Evolutionary conservation across 2,797 vertebrate species (phyloP), one percentile per base, ranked within the genome.

Genomic region (Melanogrammus aeglefinus): DNA sequence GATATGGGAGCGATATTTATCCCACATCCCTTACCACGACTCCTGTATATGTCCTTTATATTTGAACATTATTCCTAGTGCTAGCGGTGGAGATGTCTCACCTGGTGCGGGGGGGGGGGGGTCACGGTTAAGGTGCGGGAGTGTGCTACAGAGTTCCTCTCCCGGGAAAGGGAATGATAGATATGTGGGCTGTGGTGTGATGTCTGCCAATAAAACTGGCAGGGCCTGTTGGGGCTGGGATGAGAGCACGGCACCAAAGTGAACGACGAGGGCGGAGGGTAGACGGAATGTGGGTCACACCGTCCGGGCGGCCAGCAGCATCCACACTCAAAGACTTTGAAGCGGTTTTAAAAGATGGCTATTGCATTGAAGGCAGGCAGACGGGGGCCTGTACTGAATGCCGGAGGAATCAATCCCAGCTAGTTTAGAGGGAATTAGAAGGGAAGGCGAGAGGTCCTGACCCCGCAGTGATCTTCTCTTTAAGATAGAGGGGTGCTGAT

Each of bases 311-410:
- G 89, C 91, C 90, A 85, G 69, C 70, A 90, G 91, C 86, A 82
- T 77, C 83, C 85, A 88, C 82, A 83, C 88, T 86, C 77, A 84
- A 88, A 90, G 85, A 89, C 91, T 93, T 88, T 91, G 91, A 93
- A 91, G 88, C 73, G 24, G 86, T 88, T 88, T 93, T 91, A 91
- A 92, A 93, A 93, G 91, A 90, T 89, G 88, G 89, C 91, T 93
- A 92, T 92, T 80, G 88, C 91, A 89, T 89, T 84, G 87, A 90
- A 90, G 90, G 82, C 89, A 80, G 63, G 63, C 63, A 69, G 63
- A 69, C 57, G 3, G n/a, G 2, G 24, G 85, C 84, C 88, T 82
- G 84, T 86, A 87, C 88, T 88, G 88, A 80, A 92, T 90, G 87
- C 86, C 84, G 72, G 82, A 88, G 73, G 86, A 86, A 90, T 85